These are phyloP conservation scores for Protosalanx chinensis DNA, from an alignment of 2,797 vertebrate genomes.

Conservation along the genomic window DNA sequence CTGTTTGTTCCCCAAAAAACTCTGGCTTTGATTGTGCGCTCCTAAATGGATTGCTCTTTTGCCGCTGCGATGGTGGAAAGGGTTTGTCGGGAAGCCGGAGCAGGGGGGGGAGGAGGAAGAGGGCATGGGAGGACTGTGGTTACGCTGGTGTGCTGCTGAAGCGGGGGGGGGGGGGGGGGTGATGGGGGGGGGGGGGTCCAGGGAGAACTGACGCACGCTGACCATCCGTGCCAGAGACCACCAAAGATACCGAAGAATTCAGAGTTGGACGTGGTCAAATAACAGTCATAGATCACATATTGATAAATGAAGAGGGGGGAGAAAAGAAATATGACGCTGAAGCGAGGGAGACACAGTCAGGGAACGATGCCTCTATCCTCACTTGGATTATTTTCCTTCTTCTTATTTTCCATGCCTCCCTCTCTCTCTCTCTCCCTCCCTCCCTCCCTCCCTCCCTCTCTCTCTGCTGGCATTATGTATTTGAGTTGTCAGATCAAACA, in stretches of 20 bases:
- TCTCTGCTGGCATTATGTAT: conserved; percentile 33
- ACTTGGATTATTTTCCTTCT: conserved; percentile 34
- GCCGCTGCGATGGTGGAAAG: conserved; percentile 20
- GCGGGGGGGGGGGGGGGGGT: conserved; percentile 34
- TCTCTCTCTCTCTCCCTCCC: neutral
- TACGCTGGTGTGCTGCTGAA: conserved; percentile 43
- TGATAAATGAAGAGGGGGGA: conserved; percentile 3
- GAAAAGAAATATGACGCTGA: conserved; percentile 2
- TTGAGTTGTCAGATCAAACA: conserved; percentile 61
- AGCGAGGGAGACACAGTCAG: neutral
- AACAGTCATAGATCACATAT: conserved; percentile 28
- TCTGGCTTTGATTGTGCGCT: conserved; percentile 49
- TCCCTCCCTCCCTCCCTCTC: neutral
- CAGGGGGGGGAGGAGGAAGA: conserved; percentile 30
- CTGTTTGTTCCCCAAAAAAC: conserved; percentile 34
- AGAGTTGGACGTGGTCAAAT: conserved; percentile 29
- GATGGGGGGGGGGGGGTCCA: conserved; percentile 39
- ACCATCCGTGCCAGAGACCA: conserved; percentile 45
- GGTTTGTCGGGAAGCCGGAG: conserved; percentile 6
- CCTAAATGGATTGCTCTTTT: conserved; percentile 42
- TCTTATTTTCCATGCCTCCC: conserved; percentile 15
- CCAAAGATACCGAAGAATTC: conserved; percentile 49
- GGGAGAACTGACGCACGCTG: conserved; percentile 43
- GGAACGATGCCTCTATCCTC: conserved; percentile 35
- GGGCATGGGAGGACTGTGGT: conserved; percentile 46